Conservation (phyloP, 2,888 invertebrate genomes). For the Dorcus hopei region DNA sequence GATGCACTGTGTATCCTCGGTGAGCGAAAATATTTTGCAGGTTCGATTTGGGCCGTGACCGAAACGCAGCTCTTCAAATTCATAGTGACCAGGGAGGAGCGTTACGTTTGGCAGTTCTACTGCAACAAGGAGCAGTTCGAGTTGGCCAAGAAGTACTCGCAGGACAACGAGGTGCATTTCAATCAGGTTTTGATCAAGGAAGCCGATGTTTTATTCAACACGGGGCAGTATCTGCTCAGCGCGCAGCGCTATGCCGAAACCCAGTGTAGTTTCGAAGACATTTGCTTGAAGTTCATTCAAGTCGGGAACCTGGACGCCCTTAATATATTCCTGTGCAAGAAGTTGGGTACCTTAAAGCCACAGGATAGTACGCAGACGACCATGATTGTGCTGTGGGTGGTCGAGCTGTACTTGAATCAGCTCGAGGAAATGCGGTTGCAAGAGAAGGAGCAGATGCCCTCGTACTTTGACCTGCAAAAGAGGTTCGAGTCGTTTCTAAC, state of each 20-base stretch:
- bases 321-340: slow-evolving; percentile 81
- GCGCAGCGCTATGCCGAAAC: slow-evolving; percentile 89
- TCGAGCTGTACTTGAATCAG: slow-evolving; percentile 88
- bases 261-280: slow-evolving; percentile 88
- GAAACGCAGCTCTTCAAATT: slow-evolving; percentile 83
- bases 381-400: slow-evolving; percentile 91
- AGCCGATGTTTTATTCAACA: slow-evolving; percentile 79
- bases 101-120: slow-evolving; percentile 87
- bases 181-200: slow-evolving; percentile 85
- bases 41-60: slow-evolving; percentile 82
- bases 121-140: slow-evolving; percentile 82
- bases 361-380: slow-evolving; percentile 86
- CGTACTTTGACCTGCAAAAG: slow-evolving; percentile 63
- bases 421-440: slow-evolving; percentile 69
- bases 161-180: slow-evolving; percentile 74
- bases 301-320: slow-evolving; percentile 79
- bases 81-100: slow-evolving; percentile 78
- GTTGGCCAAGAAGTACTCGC: slow-evolving; percentile 79
- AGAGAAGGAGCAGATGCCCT: slow-evolving; percentile 39
- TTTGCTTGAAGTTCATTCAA: slow-evolving; percentile 87
- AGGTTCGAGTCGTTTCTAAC: slow-evolving; percentile 77
- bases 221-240: slow-evolving; percentile 75
- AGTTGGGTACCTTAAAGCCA: slow-evolving; percentile 68
- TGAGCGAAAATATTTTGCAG: slow-evolving; percentile 17
- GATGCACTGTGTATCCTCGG: not conserved